These are phyloP conservation scores for Caracal caracal DNA, from an alignment of 2,113 vertebrate genomes.

Conservation along the genomic window DNA sequence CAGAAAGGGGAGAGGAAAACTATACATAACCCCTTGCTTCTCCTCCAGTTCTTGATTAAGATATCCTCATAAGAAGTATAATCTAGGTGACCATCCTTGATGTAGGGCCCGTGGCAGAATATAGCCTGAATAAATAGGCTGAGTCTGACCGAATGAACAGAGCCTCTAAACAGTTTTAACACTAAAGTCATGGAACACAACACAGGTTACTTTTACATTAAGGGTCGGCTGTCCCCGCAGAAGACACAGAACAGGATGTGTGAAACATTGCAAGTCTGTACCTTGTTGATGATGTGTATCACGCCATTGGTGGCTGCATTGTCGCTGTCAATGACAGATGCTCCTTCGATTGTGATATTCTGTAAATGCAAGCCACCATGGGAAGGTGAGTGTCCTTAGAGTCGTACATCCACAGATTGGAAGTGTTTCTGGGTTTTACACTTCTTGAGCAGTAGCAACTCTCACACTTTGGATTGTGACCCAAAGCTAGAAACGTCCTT, in stretches of 20 bases:
- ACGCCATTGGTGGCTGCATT: conserved; percentile 92
- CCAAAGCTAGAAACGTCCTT: neutral
- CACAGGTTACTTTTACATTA: neutral
- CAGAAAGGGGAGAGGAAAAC: neutral
- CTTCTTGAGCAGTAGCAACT: neutral
- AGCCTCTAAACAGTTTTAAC: neutral
- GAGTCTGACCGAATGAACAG: neutral
- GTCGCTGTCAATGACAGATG: conserved; percentile 85
- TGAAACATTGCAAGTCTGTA: neutral
- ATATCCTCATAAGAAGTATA: neutral
- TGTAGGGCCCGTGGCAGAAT: neutral
- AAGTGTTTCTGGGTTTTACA: neutral
- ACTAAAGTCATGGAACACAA: neutral
- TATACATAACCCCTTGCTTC: neutral
- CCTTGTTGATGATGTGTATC: conserved; percentile 93
- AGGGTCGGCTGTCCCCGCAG: neutral
- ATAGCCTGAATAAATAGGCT: neutral
- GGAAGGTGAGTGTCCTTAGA: neutral
- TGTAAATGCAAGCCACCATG: conserved; percentile 73
- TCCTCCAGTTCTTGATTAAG: neutral
- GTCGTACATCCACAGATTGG: rapidly evolving
- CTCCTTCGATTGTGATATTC: conserved; percentile 88
- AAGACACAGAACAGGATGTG: rapidly evolving
- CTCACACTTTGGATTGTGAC: neutral
- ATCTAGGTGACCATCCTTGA: no score